Evolutionary conservation across 1,140 invertebrate species (phyloP).

Genomic region (Drosophila watanabei): DNA sequence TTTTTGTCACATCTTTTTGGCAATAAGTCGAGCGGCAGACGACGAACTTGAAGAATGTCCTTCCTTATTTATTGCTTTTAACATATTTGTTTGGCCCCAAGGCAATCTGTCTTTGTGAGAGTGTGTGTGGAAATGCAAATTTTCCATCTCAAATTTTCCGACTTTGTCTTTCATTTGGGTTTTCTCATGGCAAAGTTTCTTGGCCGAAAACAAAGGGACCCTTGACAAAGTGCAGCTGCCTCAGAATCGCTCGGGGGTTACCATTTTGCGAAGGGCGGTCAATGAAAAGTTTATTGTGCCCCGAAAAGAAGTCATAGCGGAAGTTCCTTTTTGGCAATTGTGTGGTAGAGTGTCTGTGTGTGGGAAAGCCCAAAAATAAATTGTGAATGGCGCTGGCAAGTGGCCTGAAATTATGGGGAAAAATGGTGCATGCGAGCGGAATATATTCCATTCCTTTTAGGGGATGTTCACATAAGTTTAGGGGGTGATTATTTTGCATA

Average conservation of each 20-base stretch:
- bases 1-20: conserved; percentile 22
- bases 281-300: conserved; percentile 47
- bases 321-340: conserved; percentile 27
- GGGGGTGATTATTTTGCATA: background rate
- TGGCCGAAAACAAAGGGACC: conserved; percentile 41
- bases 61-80: conserved; percentile 46
- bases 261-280: conserved; percentile 25
- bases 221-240: conserved; percentile 52
- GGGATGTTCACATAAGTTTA: background rate
- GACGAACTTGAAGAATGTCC: conserved; percentile 38
- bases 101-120: conserved; percentile 44
- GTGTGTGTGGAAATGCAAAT: conserved; percentile 55
- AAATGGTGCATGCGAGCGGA: background rate
- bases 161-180: conserved; percentile 56
- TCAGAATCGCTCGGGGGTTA: conserved; percentile 38
- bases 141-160: conserved; percentile 56
- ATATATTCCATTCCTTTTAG: background rate
- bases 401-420: conserved; percentile 1
- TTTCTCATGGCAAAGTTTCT: conserved; percentile 37
- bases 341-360: conserved; percentile 21
- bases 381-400: conserved; percentile 27
- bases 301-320: conserved; percentile 32
- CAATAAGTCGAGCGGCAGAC: conserved; percentile 27
- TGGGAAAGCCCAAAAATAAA: conserved; percentile 38
- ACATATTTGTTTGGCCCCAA: conserved; percentile 54